Base-by-base conservation (phyloP, 2,797 vertebrate species). In the Oreortyx pictus region DNA sequence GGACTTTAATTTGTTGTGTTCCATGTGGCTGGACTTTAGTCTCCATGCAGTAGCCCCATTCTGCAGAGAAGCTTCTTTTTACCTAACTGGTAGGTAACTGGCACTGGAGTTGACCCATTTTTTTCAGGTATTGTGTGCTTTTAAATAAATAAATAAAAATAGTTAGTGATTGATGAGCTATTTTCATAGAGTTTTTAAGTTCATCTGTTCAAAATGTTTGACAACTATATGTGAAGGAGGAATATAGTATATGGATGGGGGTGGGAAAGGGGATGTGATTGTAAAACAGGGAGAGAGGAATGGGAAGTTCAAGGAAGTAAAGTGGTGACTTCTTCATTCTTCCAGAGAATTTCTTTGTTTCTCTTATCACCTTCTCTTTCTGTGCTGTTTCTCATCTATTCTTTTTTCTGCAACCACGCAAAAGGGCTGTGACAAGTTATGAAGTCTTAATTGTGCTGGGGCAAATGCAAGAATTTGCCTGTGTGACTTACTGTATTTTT, bases 21-120 rank as follows among this genome's bases (percentile, higher is more conserved):
- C 18, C 15, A 5, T 77, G 76, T 90, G 82, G 44, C 89, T 94
- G 89, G 66, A 96, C 75, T 93, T 94, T 11, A 86, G 49, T 17
- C 44, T 88, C 31, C 59, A 27, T 74, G 49, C 1, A 7, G 65
- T 52, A 81, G 9, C 35, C 3, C 7, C 39, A 47, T 50, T 43
- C 25, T 76, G 35, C 43, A 50, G 31, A 43, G n/a, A 62, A 25
- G 7, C 3, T 60, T 62, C 10, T 27, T 80, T 73, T 76, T 56
- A 22, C 15, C 46, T 85, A 72, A 37, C 14, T 65, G 4, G 10
- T 27, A 20, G 41, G 7, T 17, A 80, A 6, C 13, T 41, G 43
- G 75, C 13, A 8, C 22, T 56, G 41, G 41, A 71, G 64, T 8
- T 57, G 33, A 86, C 11, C 11, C 10, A 54, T 74, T 64, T 41